A percentile compares a stretch with the other conserved stretches of the same genome.
Conservation (phyloP, 1,140 invertebrate species). For the Pseudomyrmex dendroicus region DNA sequence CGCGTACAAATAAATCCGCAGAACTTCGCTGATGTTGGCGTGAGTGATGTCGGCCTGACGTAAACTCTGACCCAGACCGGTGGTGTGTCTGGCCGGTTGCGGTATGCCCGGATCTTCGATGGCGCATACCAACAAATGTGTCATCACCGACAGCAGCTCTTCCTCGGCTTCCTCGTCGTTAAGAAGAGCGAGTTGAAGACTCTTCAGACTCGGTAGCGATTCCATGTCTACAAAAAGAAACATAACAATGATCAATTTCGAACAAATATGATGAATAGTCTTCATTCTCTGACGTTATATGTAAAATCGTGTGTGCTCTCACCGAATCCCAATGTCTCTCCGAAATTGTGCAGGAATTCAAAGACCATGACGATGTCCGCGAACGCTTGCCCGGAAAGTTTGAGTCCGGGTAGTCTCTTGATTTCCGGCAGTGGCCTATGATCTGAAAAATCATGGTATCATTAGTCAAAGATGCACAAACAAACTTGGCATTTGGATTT, state of each 20-base stretch:
- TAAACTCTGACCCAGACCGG: slow-evolving; percentile 94
- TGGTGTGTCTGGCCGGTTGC: slow-evolving; percentile 93
- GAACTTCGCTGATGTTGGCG: slow-evolving; percentile 95
- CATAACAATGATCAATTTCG: background rate
- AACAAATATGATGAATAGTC: background rate
- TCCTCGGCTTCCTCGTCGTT: slow-evolving; percentile 94
- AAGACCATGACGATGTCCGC: slow-evolving; percentile 96
- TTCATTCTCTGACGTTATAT: background rate
- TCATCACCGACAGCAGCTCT: slow-evolving; percentile 94
- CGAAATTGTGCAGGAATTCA: slow-evolving; percentile 98
- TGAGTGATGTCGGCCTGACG: slow-evolving; percentile 96
- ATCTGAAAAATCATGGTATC: slow-evolving; percentile 79
- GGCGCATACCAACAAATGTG: slow-evolving; percentile 95
- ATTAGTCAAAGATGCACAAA: slow-evolving; percentile 1
- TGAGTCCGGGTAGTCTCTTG: slow-evolving; percentile 92
- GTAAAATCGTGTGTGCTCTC: slow-evolving; percentile 75
- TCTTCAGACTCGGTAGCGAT: slow-evolving; percentile 93
- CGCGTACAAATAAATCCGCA: slow-evolving; percentile 95
- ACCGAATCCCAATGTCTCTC: slow-evolving; percentile 96
- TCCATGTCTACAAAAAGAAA: slow-evolving; percentile 89
- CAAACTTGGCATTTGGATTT: background rate
- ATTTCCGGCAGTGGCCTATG: slow-evolving; percentile 91
- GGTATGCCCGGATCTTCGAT: slow-evolving; percentile 98
- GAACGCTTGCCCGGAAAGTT: slow-evolving; percentile 94
- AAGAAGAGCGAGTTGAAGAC: slow-evolving; percentile 93